phyloP scores from a whole-genome alignment of 2,113 vertebrate species.

The Philantomba maxwellii region DNA sequence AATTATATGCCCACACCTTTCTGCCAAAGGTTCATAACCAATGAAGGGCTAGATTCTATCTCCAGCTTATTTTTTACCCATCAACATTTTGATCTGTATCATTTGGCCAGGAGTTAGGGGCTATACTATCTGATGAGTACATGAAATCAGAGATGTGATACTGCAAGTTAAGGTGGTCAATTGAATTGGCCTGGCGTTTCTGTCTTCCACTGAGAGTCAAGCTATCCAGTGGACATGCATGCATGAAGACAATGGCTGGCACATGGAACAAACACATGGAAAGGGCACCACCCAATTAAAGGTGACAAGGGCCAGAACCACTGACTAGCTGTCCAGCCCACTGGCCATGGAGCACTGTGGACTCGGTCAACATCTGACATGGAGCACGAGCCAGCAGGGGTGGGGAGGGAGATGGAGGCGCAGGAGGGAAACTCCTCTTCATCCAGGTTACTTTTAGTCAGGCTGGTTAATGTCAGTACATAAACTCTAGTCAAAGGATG shows the following conservation, averaged over 20 bases:
- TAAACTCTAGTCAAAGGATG: constrained; percentile 54
- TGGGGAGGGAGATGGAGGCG: neutral
- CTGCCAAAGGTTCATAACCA: neutral
- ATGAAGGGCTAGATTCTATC: neutral
- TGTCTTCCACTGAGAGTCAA: neutral
- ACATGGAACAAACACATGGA: neutral
- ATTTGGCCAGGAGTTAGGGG: neutral
- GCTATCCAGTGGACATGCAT: too few relatives aligned
- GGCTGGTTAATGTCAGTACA: constrained; percentile 51
- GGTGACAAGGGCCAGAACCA: neutral
- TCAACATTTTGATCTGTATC: neutral
- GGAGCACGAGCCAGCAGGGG: neutral
- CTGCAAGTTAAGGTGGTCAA: neutral
- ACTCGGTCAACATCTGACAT: neutral
- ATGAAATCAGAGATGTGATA: neutral
- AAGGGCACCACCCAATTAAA: neutral
- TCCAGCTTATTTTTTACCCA: neutral
- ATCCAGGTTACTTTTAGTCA: constrained; percentile 14
- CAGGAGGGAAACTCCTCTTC: neutral
- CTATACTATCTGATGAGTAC: neutral
- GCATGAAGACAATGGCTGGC: neutral
- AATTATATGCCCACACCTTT: neutral
- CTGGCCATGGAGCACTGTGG: neutral
- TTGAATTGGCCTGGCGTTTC: neutral
- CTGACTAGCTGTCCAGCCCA: neutral